A percentile compares a stretch with the other conserved stretches of the same genome.
These are phyloP conservation scores for Araneus ventricosus DNA, from an alignment of 1,140 invertebrate species.

Conservation along the genomic window DNA sequence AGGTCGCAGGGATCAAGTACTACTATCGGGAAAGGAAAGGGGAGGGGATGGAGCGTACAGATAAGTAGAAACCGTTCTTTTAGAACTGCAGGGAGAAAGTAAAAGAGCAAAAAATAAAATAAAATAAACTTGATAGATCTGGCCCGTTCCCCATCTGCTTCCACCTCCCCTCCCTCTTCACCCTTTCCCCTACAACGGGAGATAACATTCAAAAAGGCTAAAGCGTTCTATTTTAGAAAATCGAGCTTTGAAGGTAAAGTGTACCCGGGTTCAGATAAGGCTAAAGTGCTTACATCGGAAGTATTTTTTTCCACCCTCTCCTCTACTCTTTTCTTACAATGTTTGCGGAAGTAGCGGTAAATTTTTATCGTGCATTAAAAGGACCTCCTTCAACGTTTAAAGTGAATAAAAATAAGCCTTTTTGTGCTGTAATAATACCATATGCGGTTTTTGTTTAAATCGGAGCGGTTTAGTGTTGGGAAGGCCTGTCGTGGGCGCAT, in stretches of 20 bases:
- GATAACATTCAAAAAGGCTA: conserved; percentile 74
- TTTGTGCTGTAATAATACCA: conserved; percentile 57
- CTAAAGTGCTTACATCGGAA: conserved; percentile 70
- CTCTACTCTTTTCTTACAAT: background rate
- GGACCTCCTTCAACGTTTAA: background rate
- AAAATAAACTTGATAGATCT: conserved; percentile 73
- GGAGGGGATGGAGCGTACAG: conserved; percentile 16
- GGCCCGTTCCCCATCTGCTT: conserved; percentile 32
- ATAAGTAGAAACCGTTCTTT: conserved; percentile 71
- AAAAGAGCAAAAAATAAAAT: conserved; percentile 48
- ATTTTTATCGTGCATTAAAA: conserved; percentile 74
- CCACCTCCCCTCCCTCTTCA: background rate
- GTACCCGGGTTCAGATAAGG: conserved; percentile 64
- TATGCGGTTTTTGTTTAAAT: conserved; percentile 69
- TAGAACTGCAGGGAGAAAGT: conserved; percentile 34
- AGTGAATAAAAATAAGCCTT: conserved; percentile 66
- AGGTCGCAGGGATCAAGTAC: conserved; percentile 54
- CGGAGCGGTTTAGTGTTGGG: background rate
- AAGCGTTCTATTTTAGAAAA: conserved; percentile 74
- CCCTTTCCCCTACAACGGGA: conserved; percentile 40
- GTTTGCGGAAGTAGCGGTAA: conserved; percentile 72
- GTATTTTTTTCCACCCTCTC: conserved; percentile 42
- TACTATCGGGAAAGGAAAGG: background rate
- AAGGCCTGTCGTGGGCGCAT: background rate
- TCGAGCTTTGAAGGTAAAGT: conserved; percentile 72